Conservation (phyloP, 2,888 invertebrate genomes). For the Macrosoma leucophasiata region DNA sequence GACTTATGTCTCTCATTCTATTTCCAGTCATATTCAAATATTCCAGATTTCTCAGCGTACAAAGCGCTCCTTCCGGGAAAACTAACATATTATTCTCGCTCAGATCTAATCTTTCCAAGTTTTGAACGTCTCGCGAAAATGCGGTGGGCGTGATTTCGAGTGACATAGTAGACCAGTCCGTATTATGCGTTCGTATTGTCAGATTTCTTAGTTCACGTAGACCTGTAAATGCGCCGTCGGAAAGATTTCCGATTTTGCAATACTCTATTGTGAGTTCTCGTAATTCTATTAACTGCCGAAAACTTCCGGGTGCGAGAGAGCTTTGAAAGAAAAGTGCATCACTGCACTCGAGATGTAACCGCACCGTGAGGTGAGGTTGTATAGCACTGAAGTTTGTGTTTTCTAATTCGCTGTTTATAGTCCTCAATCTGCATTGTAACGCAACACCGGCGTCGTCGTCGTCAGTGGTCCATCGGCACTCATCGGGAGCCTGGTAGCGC, state of each 20-base stretch:
- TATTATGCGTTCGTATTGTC: slow-evolving; percentile 88
- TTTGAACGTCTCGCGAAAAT: slow-evolving; percentile 83
- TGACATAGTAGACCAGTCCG: slow-evolving; percentile 88
- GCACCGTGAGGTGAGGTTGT: slow-evolving; percentile 86
- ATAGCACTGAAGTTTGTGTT: slow-evolving; percentile 89
- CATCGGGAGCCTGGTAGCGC: slow-evolving; percentile 87
- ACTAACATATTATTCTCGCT: slow-evolving; percentile 88
- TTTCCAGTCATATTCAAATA: slow-evolving; percentile 87
- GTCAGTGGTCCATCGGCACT: slow-evolving; percentile 86
- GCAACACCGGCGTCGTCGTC: slow-evolving; percentile 81
- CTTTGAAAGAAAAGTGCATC: slow-evolving; percentile 88
- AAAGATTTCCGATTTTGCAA: slow-evolving; percentile 88
- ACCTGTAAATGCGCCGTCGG: slow-evolving; percentile 88
- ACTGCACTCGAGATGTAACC: slow-evolving; percentile 85
- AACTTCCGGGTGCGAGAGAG: slow-evolving; percentile 84
- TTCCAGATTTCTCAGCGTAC: slow-evolving; percentile 83
- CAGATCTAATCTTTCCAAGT: slow-evolving; percentile 83
- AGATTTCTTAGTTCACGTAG: slow-evolving; percentile 85
- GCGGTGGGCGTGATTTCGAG: slow-evolving; percentile 84
- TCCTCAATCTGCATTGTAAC: slow-evolving; percentile 82
- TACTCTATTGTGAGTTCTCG: slow-evolving; percentile 87
- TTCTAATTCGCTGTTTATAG: slow-evolving; percentile 88
- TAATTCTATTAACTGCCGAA: slow-evolving; percentile 83
- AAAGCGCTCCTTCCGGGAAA: slow-evolving; percentile 84
- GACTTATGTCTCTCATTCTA: slow-evolving; percentile 83